Percentiles rank a stretch among this genome's conserved stretches.
phyloP scores from a whole-genome alignment of 1,140 invertebrate species.

The Zaprionus vittiger region DNA sequence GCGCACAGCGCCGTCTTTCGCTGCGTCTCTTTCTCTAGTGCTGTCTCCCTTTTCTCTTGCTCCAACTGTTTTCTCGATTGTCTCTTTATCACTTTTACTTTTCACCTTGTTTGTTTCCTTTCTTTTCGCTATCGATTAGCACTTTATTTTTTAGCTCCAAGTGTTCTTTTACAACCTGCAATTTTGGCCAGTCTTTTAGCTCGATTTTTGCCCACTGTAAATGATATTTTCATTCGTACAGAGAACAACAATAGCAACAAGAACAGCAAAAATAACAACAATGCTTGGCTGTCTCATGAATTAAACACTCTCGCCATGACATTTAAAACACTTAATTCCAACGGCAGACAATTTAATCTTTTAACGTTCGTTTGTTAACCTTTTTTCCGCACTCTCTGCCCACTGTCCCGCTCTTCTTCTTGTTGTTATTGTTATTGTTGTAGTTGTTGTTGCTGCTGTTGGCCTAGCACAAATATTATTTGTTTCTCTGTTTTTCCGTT shows the following conservation, averaged over 20 bases:
- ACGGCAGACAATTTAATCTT: constrained; percentile 79
- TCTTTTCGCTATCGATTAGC: constrained; percentile 57
- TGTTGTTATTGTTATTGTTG: constrained; percentile 40
- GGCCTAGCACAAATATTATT: constrained; percentile 38
- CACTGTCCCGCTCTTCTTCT: background rate
- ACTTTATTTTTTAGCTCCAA: constrained; percentile 45
- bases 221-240: constrained; percentile 40
- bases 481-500: constrained; percentile 29
- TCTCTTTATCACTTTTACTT: constrained; percentile 39
- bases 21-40: background rate
- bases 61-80: constrained; percentile 1
- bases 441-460: constrained; percentile 28
- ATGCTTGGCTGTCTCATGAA: constrained; percentile 45
- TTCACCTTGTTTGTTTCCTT: constrained; percentile 33
- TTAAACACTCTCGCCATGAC: constrained; percentile 80
- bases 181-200: constrained; percentile 37
- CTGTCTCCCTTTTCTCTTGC: background rate
- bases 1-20: constrained; percentile 20
- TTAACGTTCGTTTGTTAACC: constrained; percentile 78
- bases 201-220: constrained; percentile 50
- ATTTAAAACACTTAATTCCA: constrained; percentile 83
- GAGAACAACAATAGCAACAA: background rate
- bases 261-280: constrained; percentile 17
- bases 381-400: constrained; percentile 53
- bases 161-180: constrained; percentile 42